Conservation (phyloP, 2,888 invertebrate species). For the Drosophila silvestris region DNA sequence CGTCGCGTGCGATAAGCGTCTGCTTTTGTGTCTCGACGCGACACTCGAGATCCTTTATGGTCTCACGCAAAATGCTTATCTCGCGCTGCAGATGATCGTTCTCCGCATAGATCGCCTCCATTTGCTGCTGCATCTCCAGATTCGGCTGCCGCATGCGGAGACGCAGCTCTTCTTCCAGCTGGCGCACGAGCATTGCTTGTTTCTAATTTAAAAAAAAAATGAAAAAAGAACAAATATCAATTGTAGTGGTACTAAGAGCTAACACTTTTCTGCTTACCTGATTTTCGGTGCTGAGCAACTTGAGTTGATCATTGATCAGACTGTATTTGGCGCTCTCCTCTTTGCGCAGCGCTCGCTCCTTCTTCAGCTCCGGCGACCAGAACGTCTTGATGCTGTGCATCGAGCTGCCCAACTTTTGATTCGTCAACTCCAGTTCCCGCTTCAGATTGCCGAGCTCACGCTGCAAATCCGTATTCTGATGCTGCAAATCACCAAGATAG, state of each 20-base stretch:
- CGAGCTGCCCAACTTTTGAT: slow-evolving; percentile 98
- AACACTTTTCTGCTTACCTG: slow-evolving; percentile 89
- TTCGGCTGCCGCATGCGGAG: slow-evolving; percentile 95
- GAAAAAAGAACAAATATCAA: fast-evolving
- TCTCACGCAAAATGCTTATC: slow-evolving; percentile 96
- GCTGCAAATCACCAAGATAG: slow-evolving; percentile 94
- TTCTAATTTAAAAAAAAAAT: slow-evolving; percentile 87
- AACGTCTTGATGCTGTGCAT: slow-evolving; percentile 99
- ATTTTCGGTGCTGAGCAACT: slow-evolving; percentile 97
- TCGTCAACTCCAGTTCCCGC: slow-evolving; percentile 97
- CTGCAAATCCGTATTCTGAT: slow-evolving; percentile 97
- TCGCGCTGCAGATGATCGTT: slow-evolving; percentile 97
- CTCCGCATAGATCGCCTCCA: slow-evolving; percentile 96
- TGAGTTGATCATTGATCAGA: slow-evolving; percentile 98
- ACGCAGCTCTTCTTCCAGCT: slow-evolving; percentile 96
- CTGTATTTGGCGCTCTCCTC: slow-evolving; percentile 99
- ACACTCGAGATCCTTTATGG: slow-evolving; percentile 98
- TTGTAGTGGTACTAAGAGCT: neutral
- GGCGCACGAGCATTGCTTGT: slow-evolving; percentile 97
- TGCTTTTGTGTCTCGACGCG: slow-evolving; percentile 99
- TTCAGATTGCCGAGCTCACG: slow-evolving; percentile 95
- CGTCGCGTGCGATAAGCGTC: slow-evolving; percentile 97
- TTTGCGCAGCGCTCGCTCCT: slow-evolving; percentile 97
- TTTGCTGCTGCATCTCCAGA: slow-evolving; percentile 95
- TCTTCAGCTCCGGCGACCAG: slow-evolving; percentile 99